These are phyloP conservation scores for Melitaea cinxia DNA, from an alignment of 1,140 invertebrate species.

Conservation along the genomic window DNA sequence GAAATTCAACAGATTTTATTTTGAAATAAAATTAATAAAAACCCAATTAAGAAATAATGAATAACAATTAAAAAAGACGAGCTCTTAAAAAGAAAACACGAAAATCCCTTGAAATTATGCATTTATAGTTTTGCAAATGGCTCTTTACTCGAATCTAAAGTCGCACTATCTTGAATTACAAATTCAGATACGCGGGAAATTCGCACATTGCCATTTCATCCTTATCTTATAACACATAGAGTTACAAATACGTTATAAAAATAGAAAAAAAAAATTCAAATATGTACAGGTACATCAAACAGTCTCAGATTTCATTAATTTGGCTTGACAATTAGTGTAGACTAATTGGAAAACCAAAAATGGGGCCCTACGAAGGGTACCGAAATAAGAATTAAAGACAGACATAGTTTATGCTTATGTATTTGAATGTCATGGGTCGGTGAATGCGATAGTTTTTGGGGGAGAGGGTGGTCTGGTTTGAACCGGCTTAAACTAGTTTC, in stretches of 20 bases:
- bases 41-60: too few species aligned
- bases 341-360: slow-evolving; percentile 33
- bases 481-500: background rate
- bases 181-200: slow-evolving; percentile 1
- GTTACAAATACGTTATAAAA: background rate
- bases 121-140: slow-evolving; percentile 16
- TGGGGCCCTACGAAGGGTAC: slow-evolving; percentile 13
- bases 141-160: slow-evolving; percentile 4
- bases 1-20: too few species aligned
- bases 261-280: background rate
- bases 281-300: slow-evolving; percentile 24
- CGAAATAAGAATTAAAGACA: slow-evolving; percentile 5
- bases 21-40: too few species aligned
- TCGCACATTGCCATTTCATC: background rate
- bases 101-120: background rate
- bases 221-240: background rate
- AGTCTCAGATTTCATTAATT: slow-evolving; percentile 33
- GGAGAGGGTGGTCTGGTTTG: background rate
- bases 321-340: slow-evolving; percentile 34
- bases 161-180: background rate
- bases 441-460: slow-evolving; percentile 5
- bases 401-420: slow-evolving; percentile 2
- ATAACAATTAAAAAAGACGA: background rate
- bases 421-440: slow-evolving; percentile 1
- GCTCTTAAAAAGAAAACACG: background rate